Percentiles rank a stretch among this genome's conserved stretches.
phyloP scores from a whole-genome alignment of 1,140 invertebrate species.

The Sitobion miscanthi region DNA sequence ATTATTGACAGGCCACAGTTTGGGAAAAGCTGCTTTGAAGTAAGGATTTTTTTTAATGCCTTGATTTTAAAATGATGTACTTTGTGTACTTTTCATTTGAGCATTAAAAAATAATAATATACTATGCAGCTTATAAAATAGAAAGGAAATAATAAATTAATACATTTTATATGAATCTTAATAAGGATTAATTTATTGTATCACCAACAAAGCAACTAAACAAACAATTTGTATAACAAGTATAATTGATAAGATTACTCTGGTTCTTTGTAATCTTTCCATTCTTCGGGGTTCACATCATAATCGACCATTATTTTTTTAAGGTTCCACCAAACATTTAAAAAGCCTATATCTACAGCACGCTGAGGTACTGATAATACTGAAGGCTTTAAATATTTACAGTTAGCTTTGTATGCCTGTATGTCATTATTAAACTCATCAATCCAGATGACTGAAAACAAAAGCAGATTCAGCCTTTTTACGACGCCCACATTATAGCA shows the following conservation, averaged over 20 bases:
- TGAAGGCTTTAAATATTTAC: slow-evolving; percentile 73
- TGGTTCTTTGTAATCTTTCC: slow-evolving; percentile 51
- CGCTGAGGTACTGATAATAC: slow-evolving; percentile 69
- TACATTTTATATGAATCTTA: not conserved
- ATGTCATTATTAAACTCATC: slow-evolving; percentile 72
- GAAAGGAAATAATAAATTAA: not conserved
- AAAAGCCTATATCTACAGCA: slow-evolving; percentile 80
- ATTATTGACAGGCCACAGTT: no score
- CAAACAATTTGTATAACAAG: not conserved
- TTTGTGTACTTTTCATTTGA: not conserved
- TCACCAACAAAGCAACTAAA: not conserved
- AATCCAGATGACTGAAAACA: slow-evolving; percentile 78
- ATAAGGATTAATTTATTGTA: slow-evolving; percentile 10
- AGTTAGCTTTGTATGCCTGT: slow-evolving; percentile 74
- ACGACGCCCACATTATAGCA: slow-evolving; percentile 73
- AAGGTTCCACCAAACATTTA: slow-evolving; percentile 76
- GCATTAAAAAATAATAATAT: not conserved
- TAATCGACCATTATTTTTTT: slow-evolving; percentile 76
- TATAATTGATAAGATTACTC: not conserved
- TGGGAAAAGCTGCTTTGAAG: no score
- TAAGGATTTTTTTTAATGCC: no score
- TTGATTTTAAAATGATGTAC: not conserved
- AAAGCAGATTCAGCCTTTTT: slow-evolving; percentile 70
- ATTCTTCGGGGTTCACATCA: slow-evolving; percentile 71
- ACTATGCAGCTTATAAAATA: not conserved